Conservation (phyloP, 2,888 invertebrate species). For the Athalia rosae region DNA sequence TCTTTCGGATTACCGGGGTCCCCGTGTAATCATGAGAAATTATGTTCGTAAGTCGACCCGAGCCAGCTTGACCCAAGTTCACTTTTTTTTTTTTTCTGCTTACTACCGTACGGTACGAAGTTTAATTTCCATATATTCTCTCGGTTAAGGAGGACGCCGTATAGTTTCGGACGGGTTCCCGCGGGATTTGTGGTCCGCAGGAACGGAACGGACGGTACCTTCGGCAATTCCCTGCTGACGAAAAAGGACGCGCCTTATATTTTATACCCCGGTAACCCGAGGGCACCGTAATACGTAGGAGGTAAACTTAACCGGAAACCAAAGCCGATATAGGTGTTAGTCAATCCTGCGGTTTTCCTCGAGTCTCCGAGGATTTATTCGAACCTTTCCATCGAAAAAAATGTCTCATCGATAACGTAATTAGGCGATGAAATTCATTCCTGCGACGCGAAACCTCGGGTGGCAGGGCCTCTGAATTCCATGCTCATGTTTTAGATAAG, state of each 20-base stretch:
- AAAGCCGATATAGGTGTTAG: conserved; percentile 15
- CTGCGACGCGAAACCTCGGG: too few relatives aligned
- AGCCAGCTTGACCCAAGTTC: too few relatives aligned
- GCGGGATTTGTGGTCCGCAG: neutral
- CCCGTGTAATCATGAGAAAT: too few relatives aligned
- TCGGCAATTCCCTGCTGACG: neutral
- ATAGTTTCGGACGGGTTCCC: neutral
- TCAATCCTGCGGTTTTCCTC: too few relatives aligned
- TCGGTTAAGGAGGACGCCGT: conserved; percentile 10
- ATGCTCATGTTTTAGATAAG: too few relatives aligned
- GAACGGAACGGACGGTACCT: neutral
- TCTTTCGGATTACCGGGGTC: too few relatives aligned
- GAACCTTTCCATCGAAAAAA: too few relatives aligned
- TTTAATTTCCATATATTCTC: conserved; percentile 30
- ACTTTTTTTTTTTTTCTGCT: neutral
- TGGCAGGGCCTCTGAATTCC: too few relatives aligned
- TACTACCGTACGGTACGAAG: neutral
- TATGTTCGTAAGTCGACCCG: too few relatives aligned
- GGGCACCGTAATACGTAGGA: neutral
- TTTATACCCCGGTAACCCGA: conserved; percentile 6
- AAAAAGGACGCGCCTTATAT: neutral
- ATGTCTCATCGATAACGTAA: too few relatives aligned
- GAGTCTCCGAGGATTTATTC: too few relatives aligned
- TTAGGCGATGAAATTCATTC: too few relatives aligned
- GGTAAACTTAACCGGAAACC: neutral